Base-by-base conservation (phyloP, 2,113 vertebrate genomes). In the Alligator sinensis region DNA sequence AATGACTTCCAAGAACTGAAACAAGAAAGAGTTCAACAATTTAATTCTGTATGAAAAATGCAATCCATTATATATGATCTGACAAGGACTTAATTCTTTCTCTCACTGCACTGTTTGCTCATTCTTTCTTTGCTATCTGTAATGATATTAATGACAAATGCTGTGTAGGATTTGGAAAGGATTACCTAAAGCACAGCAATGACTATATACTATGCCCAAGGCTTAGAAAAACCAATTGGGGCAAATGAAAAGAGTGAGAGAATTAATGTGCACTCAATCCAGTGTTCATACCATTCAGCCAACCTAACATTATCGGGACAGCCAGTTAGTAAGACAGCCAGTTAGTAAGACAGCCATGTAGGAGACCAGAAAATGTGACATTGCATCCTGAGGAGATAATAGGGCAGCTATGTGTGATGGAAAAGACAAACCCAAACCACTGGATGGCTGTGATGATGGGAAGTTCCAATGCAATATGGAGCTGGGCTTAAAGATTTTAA, bases 1-100 rank as follows among this genome's bases (percentile, higher is more conserved):
- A 92, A 85, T 89, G 93, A 80, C 27, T 96, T 95, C 91, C 91
- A 91, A 94, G 68, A 92, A 68, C 2, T 91, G 30, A 88, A 93
- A 92, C 57, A 11, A 96, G 83, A 92, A 93, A 79, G 77, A 9
- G 15, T 80, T 93, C 10, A 10, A 5, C 9, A 30, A 92, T 94
- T 96, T 92, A 86, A 94, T 91, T 95, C 57, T 85, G 86, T 92
- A 60, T 77, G 3, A 59, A 95, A 95, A 87, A 77, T 1, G 1
- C 25, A 61, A 82, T 77, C 93, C 62, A 55, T 95, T 95, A 92
- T 93, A 96, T 83, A 87, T 68, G 79, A 97, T 79, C 64, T 90
- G 89, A 89, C 82, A 94, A 89, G 70, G 27, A 80, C 55, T 84
- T 89, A 79, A 94, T 95, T 89, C 84, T 72, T 91, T 91, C 62